A percentile compares a stretch with the other conserved stretches of the same genome.
phyloP scores from a whole-genome alignment of 2,797 vertebrate species.

The Malacoraja senta region DNA sequence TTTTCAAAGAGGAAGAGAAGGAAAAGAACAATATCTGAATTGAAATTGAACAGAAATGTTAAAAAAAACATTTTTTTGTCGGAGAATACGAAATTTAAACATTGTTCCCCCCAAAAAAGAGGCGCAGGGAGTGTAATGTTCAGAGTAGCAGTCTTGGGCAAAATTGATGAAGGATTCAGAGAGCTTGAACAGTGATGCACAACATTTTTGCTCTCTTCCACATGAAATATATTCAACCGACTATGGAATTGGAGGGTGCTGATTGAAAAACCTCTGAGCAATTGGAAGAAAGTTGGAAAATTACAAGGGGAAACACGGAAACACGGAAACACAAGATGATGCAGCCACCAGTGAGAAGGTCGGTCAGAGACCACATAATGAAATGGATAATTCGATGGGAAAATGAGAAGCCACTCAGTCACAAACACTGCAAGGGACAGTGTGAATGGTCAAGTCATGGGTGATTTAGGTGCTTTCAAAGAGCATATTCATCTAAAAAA shows the following conservation, averaged over 20 bases:
- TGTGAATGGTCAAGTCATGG: background rate
- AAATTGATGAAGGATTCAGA: background rate
- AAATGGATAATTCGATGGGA: background rate
- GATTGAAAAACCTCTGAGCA: background rate
- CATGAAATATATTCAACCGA: background rate
- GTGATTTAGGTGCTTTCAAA: background rate
- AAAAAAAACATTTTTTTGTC: no score
- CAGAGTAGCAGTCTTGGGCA: background rate
- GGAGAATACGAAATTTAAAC: no score
- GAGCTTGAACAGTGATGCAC: background rate
- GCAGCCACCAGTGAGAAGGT: background rate
- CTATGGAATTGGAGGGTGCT: background rate
- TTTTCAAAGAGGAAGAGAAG: no score
- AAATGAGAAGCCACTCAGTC: background rate
- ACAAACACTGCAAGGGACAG: background rate
- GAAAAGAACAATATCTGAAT: background rate
- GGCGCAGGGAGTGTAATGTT: background rate
- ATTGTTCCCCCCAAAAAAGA: background rate
- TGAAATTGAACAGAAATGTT: background rate
- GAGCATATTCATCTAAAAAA: background rate
- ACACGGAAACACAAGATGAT: background rate
- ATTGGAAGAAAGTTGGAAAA: background rate
- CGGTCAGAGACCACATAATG: background rate
- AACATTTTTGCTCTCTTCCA: background rate
- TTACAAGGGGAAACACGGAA: background rate